Evolutionary conservation across 2,888 invertebrate genomes (phyloP).

Genomic region (Apamea epomidion): DNA sequence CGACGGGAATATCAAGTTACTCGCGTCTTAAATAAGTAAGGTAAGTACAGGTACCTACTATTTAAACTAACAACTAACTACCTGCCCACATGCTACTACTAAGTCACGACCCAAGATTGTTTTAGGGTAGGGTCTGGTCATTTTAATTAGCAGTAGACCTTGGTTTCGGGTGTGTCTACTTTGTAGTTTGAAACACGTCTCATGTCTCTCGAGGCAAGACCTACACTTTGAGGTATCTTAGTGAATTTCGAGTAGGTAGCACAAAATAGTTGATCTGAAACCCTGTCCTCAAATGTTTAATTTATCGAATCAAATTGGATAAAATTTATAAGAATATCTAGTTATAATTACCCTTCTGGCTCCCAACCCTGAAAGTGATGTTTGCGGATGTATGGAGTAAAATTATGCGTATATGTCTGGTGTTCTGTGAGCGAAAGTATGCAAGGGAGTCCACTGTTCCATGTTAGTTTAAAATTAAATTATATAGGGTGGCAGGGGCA

Average conservation of each 20-base stretch:
- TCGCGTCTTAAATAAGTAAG: no score
- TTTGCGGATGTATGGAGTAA: no score
- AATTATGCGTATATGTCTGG: no score
- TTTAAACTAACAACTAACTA: neutral
- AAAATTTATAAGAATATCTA: no score
- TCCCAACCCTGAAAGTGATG: no score
- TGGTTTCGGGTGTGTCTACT: neutral
- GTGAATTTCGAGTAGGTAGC: neutral
- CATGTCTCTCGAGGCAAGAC: neutral
- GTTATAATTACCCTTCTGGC: no score
- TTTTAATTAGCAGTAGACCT: slow-evolving; percentile 27
- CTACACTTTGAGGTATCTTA: neutral
- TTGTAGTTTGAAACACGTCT: slow-evolving; percentile 19
- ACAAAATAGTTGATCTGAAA: neutral
- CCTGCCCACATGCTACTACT: neutral
- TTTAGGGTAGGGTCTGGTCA: slow-evolving; percentile 4
- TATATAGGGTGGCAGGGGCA: no score
- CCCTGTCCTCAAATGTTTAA: neutral
- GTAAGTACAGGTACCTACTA: neutral
- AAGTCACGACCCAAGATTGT: slow-evolving; percentile 16
- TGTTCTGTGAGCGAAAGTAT: no score
- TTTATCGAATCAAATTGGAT: neutral
- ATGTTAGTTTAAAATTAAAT: no score
- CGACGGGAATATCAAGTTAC: no score
- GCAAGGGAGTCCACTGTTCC: no score